phyloP scores from a whole-genome alignment of 2,888 invertebrate genomes.

The Gymnocheta viridis region DNA sequence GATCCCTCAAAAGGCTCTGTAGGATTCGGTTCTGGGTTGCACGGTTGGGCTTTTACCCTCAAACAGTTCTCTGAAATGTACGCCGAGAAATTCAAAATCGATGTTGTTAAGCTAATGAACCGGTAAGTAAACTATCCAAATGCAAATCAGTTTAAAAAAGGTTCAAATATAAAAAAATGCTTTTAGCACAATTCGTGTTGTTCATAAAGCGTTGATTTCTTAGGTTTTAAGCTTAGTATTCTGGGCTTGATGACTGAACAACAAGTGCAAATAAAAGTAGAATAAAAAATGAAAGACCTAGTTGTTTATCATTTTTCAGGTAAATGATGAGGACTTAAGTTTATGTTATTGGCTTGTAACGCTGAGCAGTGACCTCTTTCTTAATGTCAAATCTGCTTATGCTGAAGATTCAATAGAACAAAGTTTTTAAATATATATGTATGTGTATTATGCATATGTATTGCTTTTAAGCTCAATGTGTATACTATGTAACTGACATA shows the following conservation, averaged over 20 bases:
- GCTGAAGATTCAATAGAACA: slow-evolving; percentile 82
- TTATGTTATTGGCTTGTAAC: slow-evolving; percentile 83
- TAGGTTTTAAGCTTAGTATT: slow-evolving; percentile 51
- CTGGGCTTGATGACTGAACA: slow-evolving; percentile 77
- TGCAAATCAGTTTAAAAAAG: neutral
- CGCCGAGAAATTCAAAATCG: slow-evolving; percentile 99
- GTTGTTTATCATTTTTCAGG: slow-evolving; percentile 18
- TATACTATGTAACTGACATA: neutral
- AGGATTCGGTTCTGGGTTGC: slow-evolving; percentile 99
- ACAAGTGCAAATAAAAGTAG: slow-evolving; percentile 88
- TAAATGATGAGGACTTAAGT: slow-evolving; percentile 18
- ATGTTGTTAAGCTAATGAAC: slow-evolving; percentile 98
- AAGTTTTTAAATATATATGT: too few relatives aligned
- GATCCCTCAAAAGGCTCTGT: slow-evolving; percentile 99
- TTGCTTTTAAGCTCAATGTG: too few relatives aligned
- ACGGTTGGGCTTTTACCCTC: slow-evolving; percentile 99
- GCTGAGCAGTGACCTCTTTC: slow-evolving; percentile 91
- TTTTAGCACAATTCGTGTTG: slow-evolving; percentile 82
- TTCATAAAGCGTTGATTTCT: slow-evolving; percentile 73
- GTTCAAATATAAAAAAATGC: slow-evolving; percentile 66
- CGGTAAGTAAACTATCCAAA: slow-evolving; percentile 81
- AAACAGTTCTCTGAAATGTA: slow-evolving; percentile 99
- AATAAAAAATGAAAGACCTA: slow-evolving; percentile 77
- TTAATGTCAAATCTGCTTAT: slow-evolving; percentile 88
- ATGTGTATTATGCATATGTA: too few relatives aligned